Percentiles rank a stretch among this genome's conserved stretches.
Conservation (phyloP, 2,113 vertebrate genomes). For the Xenopus tropicalis region UCB_Xtro_10.0 CM004443.2:50318001-50318500, state of each 20-base stretch:
- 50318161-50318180: conserved; percentile 62
- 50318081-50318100: conserved; percentile 69
- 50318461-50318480: too few relatives aligned
- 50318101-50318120: conserved; percentile 82
- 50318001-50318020: conserved; percentile 54
- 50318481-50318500: too few relatives aligned
- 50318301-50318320: too few relatives aligned
- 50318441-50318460: too few relatives aligned
- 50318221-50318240: conserved; percentile 3
- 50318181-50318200: conserved; percentile 66
- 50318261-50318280: too few relatives aligned
- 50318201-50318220: conserved; percentile 62
- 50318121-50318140: conserved; percentile 69
- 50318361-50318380: too few relatives aligned
- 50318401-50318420: too few relatives aligned
- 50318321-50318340: too few relatives aligned
- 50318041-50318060: conserved; percentile 67
- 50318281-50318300: too few relatives aligned
- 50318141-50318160: conserved; percentile 71
- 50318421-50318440: too few relatives aligned
- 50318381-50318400: too few relatives aligned
- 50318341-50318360: too few relatives aligned
- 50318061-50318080: conserved; percentile 68
- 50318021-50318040: conserved; percentile 62
- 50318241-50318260: neutral